Evolutionary conservation across 2,113 vertebrate species (phyloP).

Genomic region (Chaetura pelagica): DNA sequence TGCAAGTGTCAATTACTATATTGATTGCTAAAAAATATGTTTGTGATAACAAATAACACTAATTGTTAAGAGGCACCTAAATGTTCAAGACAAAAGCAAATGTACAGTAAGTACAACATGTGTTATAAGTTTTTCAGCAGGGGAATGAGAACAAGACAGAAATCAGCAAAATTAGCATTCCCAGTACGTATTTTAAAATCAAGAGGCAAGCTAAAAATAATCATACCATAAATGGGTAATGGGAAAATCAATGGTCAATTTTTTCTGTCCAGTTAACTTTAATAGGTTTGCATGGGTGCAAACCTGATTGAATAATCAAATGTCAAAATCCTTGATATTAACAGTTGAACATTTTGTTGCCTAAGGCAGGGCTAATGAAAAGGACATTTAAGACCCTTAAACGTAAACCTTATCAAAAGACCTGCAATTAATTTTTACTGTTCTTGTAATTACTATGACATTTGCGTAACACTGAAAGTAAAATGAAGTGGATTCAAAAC

Average conservation of each 20-base stretch:
- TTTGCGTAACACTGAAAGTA: background rate
- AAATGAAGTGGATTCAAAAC: background rate
- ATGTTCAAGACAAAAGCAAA: background rate
- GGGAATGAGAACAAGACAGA: background rate
- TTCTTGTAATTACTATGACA: background rate
- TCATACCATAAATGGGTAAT: background rate
- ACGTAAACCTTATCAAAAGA: background rate
- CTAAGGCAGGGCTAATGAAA: background rate
- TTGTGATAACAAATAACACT: background rate
- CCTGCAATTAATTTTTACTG: background rate
- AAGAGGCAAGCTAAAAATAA: slow-evolving; percentile 42
- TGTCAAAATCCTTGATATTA: background rate
- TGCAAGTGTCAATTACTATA: background rate
- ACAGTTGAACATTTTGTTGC: background rate
- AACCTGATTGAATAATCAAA: background rate
- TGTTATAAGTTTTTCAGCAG: background rate
- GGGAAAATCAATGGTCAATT: background rate
- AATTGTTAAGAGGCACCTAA: background rate
- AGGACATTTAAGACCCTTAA: background rate
- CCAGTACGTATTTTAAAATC: slow-evolving; percentile 38
- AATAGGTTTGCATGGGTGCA: background rate
- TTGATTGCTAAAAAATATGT: background rate
- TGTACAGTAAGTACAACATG: background rate
- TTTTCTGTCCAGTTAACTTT: background rate
- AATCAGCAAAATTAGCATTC: slow-evolving; percentile 5